phyloP scores from a whole-genome alignment of 2,888 invertebrate genomes.

The Eupeodes luniger region DNA sequence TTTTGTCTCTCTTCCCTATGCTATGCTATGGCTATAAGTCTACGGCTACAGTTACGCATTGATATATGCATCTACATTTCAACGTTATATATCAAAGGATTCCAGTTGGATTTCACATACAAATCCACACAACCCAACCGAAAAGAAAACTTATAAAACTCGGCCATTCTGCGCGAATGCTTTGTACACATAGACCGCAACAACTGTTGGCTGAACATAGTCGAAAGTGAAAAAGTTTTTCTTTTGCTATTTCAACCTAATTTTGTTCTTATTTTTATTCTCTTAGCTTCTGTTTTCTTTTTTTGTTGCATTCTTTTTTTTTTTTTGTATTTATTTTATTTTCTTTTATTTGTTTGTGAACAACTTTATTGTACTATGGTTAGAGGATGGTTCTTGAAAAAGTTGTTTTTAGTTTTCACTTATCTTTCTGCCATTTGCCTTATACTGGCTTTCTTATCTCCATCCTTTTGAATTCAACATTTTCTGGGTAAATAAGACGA shows the following conservation, averaged over 20 bases:
- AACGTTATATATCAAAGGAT: slow-evolving; percentile 33
- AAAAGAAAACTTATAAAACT: slow-evolving; percentile 66
- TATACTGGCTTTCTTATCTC: slow-evolving; percentile 56
- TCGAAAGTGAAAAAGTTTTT: slow-evolving; percentile 71
- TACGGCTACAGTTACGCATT: not conserved
- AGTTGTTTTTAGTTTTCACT: slow-evolving; percentile 72
- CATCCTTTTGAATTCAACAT: slow-evolving; percentile 55
- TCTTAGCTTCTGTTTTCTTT: not conserved
- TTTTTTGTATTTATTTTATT: slow-evolving; percentile 9
- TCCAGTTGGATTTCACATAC: slow-evolving; percentile 35
- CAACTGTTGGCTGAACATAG: slow-evolving; percentile 61
- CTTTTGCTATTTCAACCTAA: slow-evolving; percentile 58
- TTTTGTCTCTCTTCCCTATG: slow-evolving; percentile 15
- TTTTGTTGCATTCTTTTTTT: not conserved
- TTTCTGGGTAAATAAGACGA: slow-evolving; percentile 37
- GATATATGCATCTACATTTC: slow-evolving; percentile 27
- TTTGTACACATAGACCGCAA: slow-evolving; percentile 54
- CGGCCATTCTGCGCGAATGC: slow-evolving; percentile 68
- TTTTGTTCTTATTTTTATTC: slow-evolving; percentile 45
- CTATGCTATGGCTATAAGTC: too few relatives aligned
- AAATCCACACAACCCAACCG: slow-evolving; percentile 62
- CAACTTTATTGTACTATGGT: slow-evolving; percentile 58
- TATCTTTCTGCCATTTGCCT: slow-evolving; percentile 68
- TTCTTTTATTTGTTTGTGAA: slow-evolving; percentile 59
- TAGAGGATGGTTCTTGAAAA: slow-evolving; percentile 52